Evolutionary conservation across 2,888 invertebrate genomes (phyloP).

Genomic region (Nymphalis polychloros): DNA sequence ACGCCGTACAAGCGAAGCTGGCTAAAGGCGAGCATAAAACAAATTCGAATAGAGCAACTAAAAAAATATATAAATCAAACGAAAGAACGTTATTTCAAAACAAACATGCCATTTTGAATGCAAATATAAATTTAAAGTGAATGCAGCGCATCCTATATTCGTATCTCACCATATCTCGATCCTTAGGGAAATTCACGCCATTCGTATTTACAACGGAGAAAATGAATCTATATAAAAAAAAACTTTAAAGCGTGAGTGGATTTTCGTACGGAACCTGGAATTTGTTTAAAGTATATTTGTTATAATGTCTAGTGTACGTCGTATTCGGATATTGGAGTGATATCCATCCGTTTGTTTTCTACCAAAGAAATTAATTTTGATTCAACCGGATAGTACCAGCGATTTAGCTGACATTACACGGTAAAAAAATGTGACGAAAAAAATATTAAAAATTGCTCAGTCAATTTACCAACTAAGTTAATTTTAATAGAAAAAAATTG

Average conservation of each 20-base stretch:
- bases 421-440: too few relatives aligned
- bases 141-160: slow-evolving; percentile 24
- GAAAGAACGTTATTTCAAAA: not conserved
- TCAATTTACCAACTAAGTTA: too few relatives aligned
- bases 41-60: not conserved
- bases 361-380: too few relatives aligned
- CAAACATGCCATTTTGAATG: slow-evolving; percentile 14
- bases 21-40: too few relatives aligned
- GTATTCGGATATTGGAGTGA: too few relatives aligned
- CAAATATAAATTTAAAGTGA: slow-evolving; percentile 29
- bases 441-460: too few relatives aligned
- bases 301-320: too few relatives aligned
- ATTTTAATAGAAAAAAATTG: too few relatives aligned
- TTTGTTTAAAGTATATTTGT: not conserved
- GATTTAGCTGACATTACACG: too few relatives aligned
- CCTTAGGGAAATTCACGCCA: slow-evolving; percentile 30
- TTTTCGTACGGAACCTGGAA: not conserved
- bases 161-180: slow-evolving; percentile 23
- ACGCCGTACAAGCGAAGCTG: too few relatives aligned
- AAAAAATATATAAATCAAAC: not conserved
- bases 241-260: not conserved
- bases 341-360: too few relatives aligned
- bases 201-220: slow-evolving; percentile 31
- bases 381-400: too few relatives aligned
- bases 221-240: slow-evolving; percentile 27